phyloP scores from a whole-genome alignment of 1,140 invertebrate genomes.

The Leguminivora glycinivorella region DNA sequence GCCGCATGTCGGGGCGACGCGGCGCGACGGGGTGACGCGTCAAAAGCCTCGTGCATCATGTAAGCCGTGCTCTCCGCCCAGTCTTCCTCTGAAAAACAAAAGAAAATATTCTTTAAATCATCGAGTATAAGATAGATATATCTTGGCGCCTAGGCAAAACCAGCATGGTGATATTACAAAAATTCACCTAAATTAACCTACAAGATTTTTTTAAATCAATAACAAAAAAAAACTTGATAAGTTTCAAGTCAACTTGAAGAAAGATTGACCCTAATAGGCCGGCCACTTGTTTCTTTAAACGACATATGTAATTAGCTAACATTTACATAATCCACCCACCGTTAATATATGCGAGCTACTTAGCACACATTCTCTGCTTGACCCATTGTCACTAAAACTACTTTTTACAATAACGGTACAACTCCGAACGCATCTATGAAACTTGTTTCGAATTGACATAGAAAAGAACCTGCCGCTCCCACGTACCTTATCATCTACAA shows the following conservation, averaged over 20 bases:
- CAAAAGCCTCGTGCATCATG: conserved; percentile 77
- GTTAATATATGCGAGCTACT: conserved; percentile 41
- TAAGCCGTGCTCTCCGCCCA: conserved; percentile 78
- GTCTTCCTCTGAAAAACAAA: conserved; percentile 73
- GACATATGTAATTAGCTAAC: conserved; percentile 24
- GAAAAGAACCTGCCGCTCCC: conserved; percentile 59
- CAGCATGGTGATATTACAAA: too few species aligned
- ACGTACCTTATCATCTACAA: conserved; percentile 47
- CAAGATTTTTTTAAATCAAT: too few species aligned
- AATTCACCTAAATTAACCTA: too few species aligned
- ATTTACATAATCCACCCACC: conserved; percentile 33
- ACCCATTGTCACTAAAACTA: conserved; percentile 55
- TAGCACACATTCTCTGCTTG: conserved; percentile 36
- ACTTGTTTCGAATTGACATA: conserved; percentile 58
- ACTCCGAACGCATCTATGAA: conserved; percentile 45
- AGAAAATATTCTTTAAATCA: background rate
- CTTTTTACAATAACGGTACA: conserved; percentile 62
- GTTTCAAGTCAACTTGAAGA: background rate
- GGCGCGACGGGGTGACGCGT: conserved; percentile 61
- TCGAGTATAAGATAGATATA: too few species aligned
- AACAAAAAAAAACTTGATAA: background rate
- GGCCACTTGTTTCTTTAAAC: background rate
- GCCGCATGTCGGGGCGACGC: conserved; percentile 41
- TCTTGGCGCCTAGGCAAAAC: too few species aligned
- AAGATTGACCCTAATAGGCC: conserved; percentile 1